These are phyloP conservation scores for Standfussiana lucernea DNA, from an alignment of 2,888 invertebrate species.

Conservation along the genomic window DNA sequence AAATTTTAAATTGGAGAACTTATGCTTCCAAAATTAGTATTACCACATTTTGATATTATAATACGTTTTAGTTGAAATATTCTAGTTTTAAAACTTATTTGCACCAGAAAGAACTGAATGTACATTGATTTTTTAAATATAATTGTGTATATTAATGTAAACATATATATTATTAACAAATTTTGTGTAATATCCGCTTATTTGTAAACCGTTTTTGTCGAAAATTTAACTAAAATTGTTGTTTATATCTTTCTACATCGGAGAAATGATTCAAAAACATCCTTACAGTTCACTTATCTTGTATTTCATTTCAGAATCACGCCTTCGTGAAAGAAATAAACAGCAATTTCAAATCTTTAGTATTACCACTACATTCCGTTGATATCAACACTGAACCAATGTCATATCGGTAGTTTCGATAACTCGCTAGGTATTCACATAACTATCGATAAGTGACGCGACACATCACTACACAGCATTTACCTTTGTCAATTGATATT, in stretches of 20 bases:
- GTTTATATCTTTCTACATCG: conserved; percentile 35
- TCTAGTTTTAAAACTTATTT: conserved; percentile 58
- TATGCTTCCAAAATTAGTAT: conserved; percentile 48
- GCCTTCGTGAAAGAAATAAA: conserved; percentile 27
- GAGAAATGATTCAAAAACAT: neutral
- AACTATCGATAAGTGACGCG: conserved; percentile 60
- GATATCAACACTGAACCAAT: conserved; percentile 46
- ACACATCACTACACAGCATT: conserved; percentile 61
- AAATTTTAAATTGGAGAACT: conserved; percentile 31
- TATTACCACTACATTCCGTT: conserved; percentile 66
- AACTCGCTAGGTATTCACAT: conserved; percentile 50
- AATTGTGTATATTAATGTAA: conserved; percentile 68
- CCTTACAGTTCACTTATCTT: neutral
- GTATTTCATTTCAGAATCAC: neutral
- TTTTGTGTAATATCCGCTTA: conserved; percentile 54
- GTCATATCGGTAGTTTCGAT: conserved; percentile 59
- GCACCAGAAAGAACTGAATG: conserved; percentile 74
- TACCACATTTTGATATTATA: conserved; percentile 53
- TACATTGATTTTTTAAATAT: conserved; percentile 71
- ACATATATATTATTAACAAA: conserved; percentile 60
- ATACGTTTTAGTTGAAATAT: conserved; percentile 52
- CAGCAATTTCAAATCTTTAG: conserved; percentile 37
- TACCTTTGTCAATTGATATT: conserved; percentile 74
- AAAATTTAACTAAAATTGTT: conserved; percentile 21
- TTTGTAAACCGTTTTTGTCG: conserved; percentile 44